Percentiles rank a stretch among this genome's conserved stretches.
phyloP scores from a whole-genome alignment of 2,888 invertebrate species.

The Panorpa germanica region DNA sequence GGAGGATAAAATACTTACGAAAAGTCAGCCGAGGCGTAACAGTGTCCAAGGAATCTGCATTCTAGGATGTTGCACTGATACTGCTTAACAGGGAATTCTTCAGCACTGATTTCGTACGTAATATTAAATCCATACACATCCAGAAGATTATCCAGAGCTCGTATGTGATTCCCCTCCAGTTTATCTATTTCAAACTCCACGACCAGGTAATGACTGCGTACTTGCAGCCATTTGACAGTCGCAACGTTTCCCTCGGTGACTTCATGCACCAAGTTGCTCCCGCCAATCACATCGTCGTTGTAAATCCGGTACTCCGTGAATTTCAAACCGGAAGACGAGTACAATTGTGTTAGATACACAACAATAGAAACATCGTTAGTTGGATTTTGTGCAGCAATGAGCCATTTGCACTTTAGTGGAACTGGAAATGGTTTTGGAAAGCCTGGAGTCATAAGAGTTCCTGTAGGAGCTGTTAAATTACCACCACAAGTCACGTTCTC shows the following conservation, averaged over 20 bases:
- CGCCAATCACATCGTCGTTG: constrained; percentile 45
- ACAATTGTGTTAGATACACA: constrained; percentile 76
- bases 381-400: constrained; percentile 47
- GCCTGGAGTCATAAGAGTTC: constrained; percentile 63
- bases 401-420: constrained; percentile 73
- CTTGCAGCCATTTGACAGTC: constrained; percentile 37
- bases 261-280: constrained; percentile 42
- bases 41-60: constrained; percentile 75
- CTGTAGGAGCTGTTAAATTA: constrained; percentile 39
- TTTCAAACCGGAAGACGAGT: constrained; percentile 56
- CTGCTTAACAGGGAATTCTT: constrained; percentile 30
- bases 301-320: constrained; percentile 63
- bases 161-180: constrained; percentile 62
- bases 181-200: constrained; percentile 54
- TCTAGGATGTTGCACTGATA: constrained; percentile 58
- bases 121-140: constrained; percentile 86
- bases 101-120: constrained; percentile 78
- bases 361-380: constrained; percentile 49
- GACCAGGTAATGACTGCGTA: constrained; percentile 54
- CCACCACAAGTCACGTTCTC: constrained; percentile 56
- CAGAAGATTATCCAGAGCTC: constrained; percentile 61
- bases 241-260: constrained; percentile 59
- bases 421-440: constrained; percentile 67
- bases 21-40: constrained; percentile 50
- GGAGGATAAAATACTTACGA: constrained; percentile 34